Base-by-base conservation (phyloP, 1,140 invertebrate genomes). In the Tetramorium parvispinum region DNA sequence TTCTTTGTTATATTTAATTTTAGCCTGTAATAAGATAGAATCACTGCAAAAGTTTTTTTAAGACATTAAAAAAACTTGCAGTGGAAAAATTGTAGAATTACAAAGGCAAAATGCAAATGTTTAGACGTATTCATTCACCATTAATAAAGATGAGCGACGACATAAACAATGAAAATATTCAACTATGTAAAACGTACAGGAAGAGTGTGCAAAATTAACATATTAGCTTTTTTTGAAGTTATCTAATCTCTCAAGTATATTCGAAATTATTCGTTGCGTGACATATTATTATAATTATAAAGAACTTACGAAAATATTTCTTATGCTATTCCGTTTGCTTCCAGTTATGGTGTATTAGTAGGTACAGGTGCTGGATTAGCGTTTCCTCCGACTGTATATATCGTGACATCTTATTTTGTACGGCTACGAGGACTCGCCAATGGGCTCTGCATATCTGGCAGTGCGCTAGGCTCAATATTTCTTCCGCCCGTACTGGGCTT, bases 371-470 rank as follows among this genome's bases (percentile, higher is more conserved):
- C 97, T 8, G 98, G 97, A 0, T 94, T 98, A 43, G 97, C 97
- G 0, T 98, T 98, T 94, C 97, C 98, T 5, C 98, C 98, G 40
- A 98, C 98, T 0, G 97, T 99, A n/a, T 98, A 98, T 92, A 98
- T 98, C 90, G 98, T 98, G 59, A 98, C 98, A 10, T 97, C 97
- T 59, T 99, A 98, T 93, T 99, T 98, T 93, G 96, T 98, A 2
- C 96, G 97, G 70, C 95, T 97, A 49, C 95, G 98, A 63, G 98
- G 98, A 3, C 95, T 98, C 11, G 98, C 98, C 24, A 98, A 98
- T 94, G 98, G 98, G 0, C 96, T 99, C 21, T 98, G 98, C 89
- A 98, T 98, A 94, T 98, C 98, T 3, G 98, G 98, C 18, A 98
- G 98, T 91, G 97, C 98, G 2, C 95, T 98, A 63, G 98, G 98